Base-by-base conservation (phyloP, 2,797 vertebrate species). In the Geotrypetes seraphini region DNA sequence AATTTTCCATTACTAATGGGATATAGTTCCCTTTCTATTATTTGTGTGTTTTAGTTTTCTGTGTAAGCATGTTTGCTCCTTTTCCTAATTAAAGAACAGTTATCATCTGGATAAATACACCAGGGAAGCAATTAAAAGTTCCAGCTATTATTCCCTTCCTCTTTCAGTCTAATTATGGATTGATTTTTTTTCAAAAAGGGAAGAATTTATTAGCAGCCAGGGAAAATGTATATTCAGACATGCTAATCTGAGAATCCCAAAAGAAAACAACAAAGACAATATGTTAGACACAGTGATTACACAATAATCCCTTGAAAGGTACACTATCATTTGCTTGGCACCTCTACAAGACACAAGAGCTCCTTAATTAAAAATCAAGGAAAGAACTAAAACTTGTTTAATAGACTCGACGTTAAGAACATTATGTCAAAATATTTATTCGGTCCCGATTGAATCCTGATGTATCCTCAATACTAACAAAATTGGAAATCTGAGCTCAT, bases 51-150 rank as follows among this genome's bases (percentile, higher is more conserved):
- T 39, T 22, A 41, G 16, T 10, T 45, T 31, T 39, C 36, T 25
- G 5, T 25, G 23, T 31, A 12, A 19, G 15, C 19, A 32, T 16
- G 23, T 10, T 18, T 11, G 19, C 10, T 12, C 39, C 7, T 19
- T 43, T 44, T 50, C 32, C 43, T 25, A 53, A 42, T 34, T 47
- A 21, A 42, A 47, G 23, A 25, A 20, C 18, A 22, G 9, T 23
- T 39, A 33, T 16, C 38, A 52, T 28, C 40, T 30, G 10, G 33
- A 22, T 38, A 53, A 41, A 45, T 42, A 41, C 51, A 35, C 53
- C 28, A 18, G 36, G 50, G 51, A 38, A 67, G 28, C 47, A 63
- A 64, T 58, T 64, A 54, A 55, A 41, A 40, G 28, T 39, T 47
- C 31, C 20, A 25, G 15, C 25, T 16, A 50, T 42, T 25, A 35